Conservation (phyloP, 2,888 invertebrate genomes). For the Anthrax anthrax region DNA sequence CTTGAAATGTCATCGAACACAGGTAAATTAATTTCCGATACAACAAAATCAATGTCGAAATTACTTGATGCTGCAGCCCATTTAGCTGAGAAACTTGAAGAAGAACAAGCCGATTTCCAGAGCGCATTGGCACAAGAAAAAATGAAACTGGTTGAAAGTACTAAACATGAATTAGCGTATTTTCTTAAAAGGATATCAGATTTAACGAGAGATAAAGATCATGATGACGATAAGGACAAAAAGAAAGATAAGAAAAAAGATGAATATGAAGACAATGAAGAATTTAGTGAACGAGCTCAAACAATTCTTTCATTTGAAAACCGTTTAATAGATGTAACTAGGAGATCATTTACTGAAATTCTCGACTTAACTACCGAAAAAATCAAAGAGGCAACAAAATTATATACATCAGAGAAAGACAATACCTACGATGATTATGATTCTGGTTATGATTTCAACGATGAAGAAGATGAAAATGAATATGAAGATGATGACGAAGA, state of each 20-base stretch:
- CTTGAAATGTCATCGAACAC: slow-evolving; percentile 5
- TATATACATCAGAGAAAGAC: not conserved
- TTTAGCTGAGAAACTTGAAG: slow-evolving; percentile 2
- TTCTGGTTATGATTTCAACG: too few species aligned
- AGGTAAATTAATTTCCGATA: slow-evolving; percentile 4
- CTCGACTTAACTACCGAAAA: slow-evolving; percentile 3
- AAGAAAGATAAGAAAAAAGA: not conserved
- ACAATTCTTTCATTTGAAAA: slow-evolving; percentile 1
- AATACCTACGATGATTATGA: not conserved
- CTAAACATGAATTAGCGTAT: slow-evolving; percentile 4
- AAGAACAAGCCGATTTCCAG: slow-evolving; percentile 2
- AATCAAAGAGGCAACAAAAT: not conserved
- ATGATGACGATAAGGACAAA: not conserved
- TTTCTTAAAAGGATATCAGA: slow-evolving; percentile 6
- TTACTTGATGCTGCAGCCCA: slow-evolving; percentile 1
- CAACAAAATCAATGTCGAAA: slow-evolving; percentile 4
- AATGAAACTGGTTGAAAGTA: slow-evolving; percentile 6
- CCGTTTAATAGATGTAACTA: slow-evolving; percentile 3
- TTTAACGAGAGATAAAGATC: not conserved
- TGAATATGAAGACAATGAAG: too few species aligned
- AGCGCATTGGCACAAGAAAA: slow-evolving; percentile 1
- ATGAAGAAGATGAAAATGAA: too few species aligned
- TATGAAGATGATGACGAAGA: not conserved
- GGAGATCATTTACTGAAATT: slow-evolving; percentile 1
- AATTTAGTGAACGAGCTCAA: not conserved